These are phyloP conservation scores for Serrognathus titanus DNA, from an alignment of 2,888 invertebrate species.

Conservation along the genomic window DNA sequence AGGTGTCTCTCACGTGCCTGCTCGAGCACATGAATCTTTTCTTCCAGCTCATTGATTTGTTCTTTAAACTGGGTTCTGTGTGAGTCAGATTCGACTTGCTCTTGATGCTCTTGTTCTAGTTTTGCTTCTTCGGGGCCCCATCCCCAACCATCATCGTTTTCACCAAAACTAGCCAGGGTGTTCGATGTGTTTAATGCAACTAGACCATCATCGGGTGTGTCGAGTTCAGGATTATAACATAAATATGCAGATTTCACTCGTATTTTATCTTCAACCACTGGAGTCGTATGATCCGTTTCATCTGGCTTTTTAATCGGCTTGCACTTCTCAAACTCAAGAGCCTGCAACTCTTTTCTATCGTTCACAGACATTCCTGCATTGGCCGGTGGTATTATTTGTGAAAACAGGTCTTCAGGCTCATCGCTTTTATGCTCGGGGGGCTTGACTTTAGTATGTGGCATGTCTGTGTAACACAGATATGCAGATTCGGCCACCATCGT, in stretches of 20 bases:
- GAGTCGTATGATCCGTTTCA: constrained; percentile 15
- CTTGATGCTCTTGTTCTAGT: constrained; percentile 50
- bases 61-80: constrained; percentile 37
- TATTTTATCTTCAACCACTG: constrained; percentile 32
- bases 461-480: no score
- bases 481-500: no score
- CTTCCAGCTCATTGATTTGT: constrained; percentile 46
- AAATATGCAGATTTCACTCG: constrained; percentile 38
- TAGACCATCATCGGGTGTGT: constrained; percentile 8
- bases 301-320: constrained; percentile 17
- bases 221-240: constrained; percentile 35
- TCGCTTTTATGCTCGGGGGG: no score
- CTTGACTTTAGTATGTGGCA: no score
- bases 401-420: neutral
- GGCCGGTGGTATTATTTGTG: constrained; percentile 17
- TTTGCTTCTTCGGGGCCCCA: constrained; percentile 56
- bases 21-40: constrained; percentile 58
- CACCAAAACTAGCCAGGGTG: constrained; percentile 35
- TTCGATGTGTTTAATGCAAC: constrained; percentile 1
- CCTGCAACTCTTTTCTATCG: constrained; percentile 19
- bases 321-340: constrained; percentile 24
- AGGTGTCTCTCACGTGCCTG: constrained; percentile 56
- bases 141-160: constrained; percentile 61
- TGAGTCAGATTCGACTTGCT: constrained; percentile 30
- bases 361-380: constrained; percentile 12